Conservation (phyloP, 2,888 invertebrate genomes). For the Gymnocheta viridis region DNA sequence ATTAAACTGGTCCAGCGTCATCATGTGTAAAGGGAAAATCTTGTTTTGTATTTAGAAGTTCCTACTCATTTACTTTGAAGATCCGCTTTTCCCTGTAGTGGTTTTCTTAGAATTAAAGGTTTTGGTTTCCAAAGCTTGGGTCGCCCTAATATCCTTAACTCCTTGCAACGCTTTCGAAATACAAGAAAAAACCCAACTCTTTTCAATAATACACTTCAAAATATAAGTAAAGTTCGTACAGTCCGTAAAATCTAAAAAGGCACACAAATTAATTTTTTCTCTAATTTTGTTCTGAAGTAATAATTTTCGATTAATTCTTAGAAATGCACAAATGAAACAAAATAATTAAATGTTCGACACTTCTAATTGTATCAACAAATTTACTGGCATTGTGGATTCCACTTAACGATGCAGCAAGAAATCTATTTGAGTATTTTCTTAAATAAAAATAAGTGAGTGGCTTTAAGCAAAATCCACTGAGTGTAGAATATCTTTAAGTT, state of each 20-base stretch:
- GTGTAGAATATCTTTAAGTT: conserved; percentile 32
- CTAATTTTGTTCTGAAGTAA: background rate
- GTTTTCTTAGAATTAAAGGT: background rate
- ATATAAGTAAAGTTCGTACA: background rate
- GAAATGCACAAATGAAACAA: too few species aligned
- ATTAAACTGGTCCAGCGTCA: conserved; percentile 6
- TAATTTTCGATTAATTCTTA: too few species aligned
- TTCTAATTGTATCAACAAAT: too few species aligned
- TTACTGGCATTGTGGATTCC: too few species aligned
- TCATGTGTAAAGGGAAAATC: background rate
- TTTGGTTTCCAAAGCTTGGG: background rate
- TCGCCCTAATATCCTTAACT: background rate
- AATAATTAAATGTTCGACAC: too few species aligned
- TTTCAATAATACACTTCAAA: conserved; percentile 30
- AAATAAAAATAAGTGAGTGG: too few species aligned
- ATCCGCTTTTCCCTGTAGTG: background rate
- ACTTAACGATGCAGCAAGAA: too few species aligned
- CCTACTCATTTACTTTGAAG: too few species aligned
- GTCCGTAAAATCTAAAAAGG: background rate
- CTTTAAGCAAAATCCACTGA: background rate
- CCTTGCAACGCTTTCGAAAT: conserved; percentile 8
- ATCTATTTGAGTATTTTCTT: too few species aligned
- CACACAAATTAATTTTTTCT: background rate
- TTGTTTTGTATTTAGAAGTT: background rate
- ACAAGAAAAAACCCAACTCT: conserved; percentile 15